A percentile compares a stretch with the other conserved stretches of the same genome.
Conservation (phyloP, 2,888 invertebrate genomes). For the Nomada lathburiana region DNA sequence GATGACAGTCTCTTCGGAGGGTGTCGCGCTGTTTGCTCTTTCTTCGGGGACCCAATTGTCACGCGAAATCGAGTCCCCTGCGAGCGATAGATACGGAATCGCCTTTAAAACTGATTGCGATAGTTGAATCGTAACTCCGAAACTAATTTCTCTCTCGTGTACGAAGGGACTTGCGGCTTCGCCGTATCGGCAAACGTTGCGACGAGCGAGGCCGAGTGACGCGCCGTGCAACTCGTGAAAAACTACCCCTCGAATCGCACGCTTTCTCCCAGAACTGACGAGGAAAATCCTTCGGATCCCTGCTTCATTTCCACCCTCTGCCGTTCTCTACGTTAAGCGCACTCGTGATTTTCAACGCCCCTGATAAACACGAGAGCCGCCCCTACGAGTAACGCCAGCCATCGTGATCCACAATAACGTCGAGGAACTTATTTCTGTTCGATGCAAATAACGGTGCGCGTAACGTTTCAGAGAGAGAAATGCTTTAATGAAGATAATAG, state of each 20-base stretch:
- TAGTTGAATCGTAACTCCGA: background rate
- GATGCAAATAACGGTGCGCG: background rate
- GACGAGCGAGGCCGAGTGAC: slow-evolving; percentile 17
- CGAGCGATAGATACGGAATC: background rate
- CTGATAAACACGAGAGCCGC: background rate
- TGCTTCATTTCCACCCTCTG: background rate
- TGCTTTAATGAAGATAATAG: too few species aligned
- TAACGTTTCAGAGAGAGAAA: background rate
- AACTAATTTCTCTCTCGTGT: slow-evolving; percentile 41
- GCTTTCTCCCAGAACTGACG: background rate
- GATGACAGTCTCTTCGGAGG: slow-evolving; percentile 3
- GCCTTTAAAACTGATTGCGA: slow-evolving; percentile 24
- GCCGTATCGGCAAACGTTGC: slow-evolving; percentile 18
- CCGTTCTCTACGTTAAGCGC: background rate
- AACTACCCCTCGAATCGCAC: background rate
- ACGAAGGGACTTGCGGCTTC: slow-evolving; percentile 15
- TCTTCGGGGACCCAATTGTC: background rate
- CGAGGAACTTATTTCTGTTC: too few species aligned
- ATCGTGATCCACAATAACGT: background rate
- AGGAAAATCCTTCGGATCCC: background rate
- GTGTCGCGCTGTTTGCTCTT: background rate
- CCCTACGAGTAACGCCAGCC: background rate
- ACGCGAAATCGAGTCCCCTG: background rate
- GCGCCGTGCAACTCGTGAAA: background rate
- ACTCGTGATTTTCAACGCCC: background rate